These are phyloP conservation scores for Nesometra sesokonis DNA, from an alignment of 35 echinoderm and acorn worm species.

Conservation along the genomic window DNA sequence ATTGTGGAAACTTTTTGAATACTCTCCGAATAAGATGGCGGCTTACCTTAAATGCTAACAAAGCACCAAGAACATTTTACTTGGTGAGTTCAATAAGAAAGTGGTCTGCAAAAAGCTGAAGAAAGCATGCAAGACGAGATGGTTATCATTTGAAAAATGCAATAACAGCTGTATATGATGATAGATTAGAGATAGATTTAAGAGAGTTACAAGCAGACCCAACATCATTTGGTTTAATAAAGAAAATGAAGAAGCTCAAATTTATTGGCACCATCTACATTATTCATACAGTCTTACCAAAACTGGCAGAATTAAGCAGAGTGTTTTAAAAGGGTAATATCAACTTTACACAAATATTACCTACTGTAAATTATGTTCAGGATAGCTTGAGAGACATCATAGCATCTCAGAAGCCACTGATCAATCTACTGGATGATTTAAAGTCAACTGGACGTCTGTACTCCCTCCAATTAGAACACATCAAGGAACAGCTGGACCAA, in stretches of 20 bases:
- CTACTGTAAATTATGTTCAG: neutral
- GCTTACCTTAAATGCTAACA: conserved; percentile 1
- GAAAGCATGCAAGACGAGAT: conserved; percentile 1
- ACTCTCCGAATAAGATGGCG: conserved; percentile 7
- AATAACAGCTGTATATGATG: neutral
- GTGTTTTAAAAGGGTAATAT: neutral
- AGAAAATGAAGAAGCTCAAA: neutral
- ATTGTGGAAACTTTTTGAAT: conserved; percentile 2
- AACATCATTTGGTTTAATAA: neutral
- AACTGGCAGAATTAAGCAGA: neutral
- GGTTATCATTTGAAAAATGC: neutral
- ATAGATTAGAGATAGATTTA: neutral
- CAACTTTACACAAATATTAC: too few relatives aligned
- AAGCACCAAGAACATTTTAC: neutral
- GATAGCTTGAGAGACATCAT: neutral
- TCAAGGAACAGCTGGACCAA: neutral
- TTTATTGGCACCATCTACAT: neutral
- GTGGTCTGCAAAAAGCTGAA: neutral
- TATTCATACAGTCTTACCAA: neutral
- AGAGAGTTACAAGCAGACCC: neutral
- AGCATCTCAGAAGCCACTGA: neutral
- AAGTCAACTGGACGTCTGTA: neutral
- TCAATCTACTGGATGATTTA: neutral
- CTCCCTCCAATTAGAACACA: neutral
- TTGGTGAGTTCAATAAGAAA: neutral